phyloP scores from a whole-genome alignment of 92 coral and sea anemone species.

The Diadumene lineata region DNA sequence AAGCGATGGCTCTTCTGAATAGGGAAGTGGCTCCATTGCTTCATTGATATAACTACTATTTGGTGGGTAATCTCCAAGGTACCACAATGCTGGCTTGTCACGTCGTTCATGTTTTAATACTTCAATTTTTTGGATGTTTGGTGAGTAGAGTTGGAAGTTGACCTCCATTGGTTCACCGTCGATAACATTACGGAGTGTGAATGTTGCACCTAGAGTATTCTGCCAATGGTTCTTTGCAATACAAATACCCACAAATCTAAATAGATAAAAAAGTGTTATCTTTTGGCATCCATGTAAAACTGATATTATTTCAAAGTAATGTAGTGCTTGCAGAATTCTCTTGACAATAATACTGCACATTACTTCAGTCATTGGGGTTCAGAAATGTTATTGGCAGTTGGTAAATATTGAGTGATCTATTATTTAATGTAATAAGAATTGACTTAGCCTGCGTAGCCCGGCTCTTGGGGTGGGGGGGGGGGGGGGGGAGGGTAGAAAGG shows the following conservation, averaged over 20 bases:
- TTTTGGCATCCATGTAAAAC: too few species aligned
- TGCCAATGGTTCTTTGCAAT: slow-evolving; percentile 97
- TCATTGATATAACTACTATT: slow-evolving; percentile 85
- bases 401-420: too few species aligned
- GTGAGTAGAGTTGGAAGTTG: slow-evolving; percentile 93
- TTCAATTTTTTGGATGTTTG: slow-evolving; percentile 86
- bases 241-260: slow-evolving; percentile 93
- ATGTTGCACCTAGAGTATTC: slow-evolving; percentile 90
- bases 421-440: too few species aligned
- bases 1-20: slow-evolving; percentile 70
- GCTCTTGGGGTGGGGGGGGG: too few species aligned
- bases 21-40: slow-evolving; percentile 85
- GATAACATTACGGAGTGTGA: slow-evolving; percentile 90
- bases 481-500: too few species aligned
- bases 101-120: slow-evolving; percentile 86
- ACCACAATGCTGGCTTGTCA: slow-evolving; percentile 72
- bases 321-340: too few species aligned
- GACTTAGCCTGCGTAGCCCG: too few species aligned
- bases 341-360: too few species aligned
- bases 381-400: too few species aligned
- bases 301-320: too few species aligned
- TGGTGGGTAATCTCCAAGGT: slow-evolving; percentile 95
- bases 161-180: slow-evolving; percentile 96
- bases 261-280: too few species aligned
- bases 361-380: too few species aligned